Evolutionary conservation across 2,888 invertebrate species (phyloP).

Genomic region (Xylocampa areola): DNA sequence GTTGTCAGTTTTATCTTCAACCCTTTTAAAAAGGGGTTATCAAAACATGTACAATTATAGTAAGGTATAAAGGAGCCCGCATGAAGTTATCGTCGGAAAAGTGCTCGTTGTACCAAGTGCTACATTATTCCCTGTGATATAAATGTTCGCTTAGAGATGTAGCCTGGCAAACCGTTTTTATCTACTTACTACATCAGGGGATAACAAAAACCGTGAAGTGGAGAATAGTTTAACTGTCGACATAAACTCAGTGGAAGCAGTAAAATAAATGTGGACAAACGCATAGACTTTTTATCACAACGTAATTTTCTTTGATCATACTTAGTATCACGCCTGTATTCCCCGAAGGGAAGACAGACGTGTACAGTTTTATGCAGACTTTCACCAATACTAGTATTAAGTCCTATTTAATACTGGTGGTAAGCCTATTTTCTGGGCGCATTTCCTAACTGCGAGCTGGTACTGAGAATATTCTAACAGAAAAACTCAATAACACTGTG

Average conservation of each 20-base stretch:
- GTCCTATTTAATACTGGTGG: too few species aligned
- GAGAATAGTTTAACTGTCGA: conserved; percentile 13
- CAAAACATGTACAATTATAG: conserved; percentile 13
- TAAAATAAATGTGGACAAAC: too few species aligned
- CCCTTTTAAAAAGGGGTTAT: conserved; percentile 11
- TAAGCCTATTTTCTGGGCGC: too few species aligned
- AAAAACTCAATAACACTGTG: too few species aligned
- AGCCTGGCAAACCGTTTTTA: conserved; percentile 33
- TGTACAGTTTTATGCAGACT: too few species aligned
- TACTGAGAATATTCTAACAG: too few species aligned
- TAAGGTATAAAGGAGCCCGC: conserved; percentile 30
- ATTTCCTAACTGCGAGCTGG: too few species aligned
- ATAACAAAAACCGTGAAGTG: conserved; percentile 9
- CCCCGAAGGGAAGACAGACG: too few species aligned
- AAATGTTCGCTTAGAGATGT: conserved; percentile 37
- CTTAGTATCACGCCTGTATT: too few species aligned
- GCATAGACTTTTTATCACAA: too few species aligned
- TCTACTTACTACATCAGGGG: conserved; percentile 20
- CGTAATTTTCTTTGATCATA: too few species aligned
- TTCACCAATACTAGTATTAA: too few species aligned
- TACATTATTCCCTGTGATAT: conserved; percentile 42
- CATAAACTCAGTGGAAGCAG: background rate
- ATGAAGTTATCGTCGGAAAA: conserved; percentile 40
- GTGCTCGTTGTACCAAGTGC: conserved; percentile 43
- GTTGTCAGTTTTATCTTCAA: conserved; percentile 8